Conservation (phyloP, 1,140 invertebrate genomes). For the Drosophila sechellia region DNA sequence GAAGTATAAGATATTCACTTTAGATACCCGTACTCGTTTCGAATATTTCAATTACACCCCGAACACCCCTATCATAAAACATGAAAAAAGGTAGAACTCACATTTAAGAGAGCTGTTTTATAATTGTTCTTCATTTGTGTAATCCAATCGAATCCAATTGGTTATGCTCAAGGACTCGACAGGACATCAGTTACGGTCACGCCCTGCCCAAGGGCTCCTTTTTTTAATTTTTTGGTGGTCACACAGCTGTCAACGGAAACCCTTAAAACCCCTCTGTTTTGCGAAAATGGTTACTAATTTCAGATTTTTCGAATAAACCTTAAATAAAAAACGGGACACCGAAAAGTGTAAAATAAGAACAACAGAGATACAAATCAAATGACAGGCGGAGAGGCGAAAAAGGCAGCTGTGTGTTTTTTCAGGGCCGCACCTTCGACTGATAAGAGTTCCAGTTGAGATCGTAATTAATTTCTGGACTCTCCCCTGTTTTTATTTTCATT, state of each 20-base stretch:
- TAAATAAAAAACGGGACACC: conserved; percentile 24
- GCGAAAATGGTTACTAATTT: conserved; percentile 56
- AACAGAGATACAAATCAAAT: conserved; percentile 45
- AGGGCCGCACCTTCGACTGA: conserved; percentile 53
- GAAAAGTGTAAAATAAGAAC: conserved; percentile 22
- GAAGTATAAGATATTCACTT: no score
- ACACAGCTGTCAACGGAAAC: conserved; percentile 39
- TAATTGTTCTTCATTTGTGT: conserved; percentile 18
- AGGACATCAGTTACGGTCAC: conserved; percentile 31
- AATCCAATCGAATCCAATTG: conserved; percentile 28
- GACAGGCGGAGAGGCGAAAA: conserved; percentile 15
- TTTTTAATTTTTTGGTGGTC: neutral
- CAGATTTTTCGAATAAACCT: conserved; percentile 40
- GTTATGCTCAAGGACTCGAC: conserved; percentile 36
- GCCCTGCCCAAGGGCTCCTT: conserved; percentile 11
- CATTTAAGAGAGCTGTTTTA: neutral
- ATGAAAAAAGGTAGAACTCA: neutral
- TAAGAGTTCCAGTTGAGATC: conserved; percentile 54
- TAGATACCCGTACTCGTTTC: neutral
- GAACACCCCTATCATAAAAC: neutral
- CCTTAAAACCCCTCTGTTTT: conserved; percentile 10
- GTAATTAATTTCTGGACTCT: conserved; percentile 71
- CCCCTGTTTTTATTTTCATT: conserved; percentile 14
- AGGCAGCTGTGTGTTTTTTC: conserved; percentile 30
- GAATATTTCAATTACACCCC: neutral